These are phyloP conservation scores for Cerceris ruficornis DNA, from an alignment of 2,888 invertebrate species.

Conservation along the genomic window DNA sequence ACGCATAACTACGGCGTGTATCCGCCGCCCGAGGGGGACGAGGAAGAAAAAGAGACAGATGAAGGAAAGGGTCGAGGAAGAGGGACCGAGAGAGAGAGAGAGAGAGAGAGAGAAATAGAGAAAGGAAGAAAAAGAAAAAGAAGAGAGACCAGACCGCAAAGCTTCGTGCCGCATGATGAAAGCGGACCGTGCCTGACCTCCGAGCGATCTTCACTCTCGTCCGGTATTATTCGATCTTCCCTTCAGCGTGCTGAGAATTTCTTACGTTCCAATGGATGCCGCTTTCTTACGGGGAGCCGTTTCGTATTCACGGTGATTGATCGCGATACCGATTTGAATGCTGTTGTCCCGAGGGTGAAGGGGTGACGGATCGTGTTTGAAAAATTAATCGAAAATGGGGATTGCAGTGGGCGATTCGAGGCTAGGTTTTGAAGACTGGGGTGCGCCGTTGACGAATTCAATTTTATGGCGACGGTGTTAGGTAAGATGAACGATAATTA, in stretches of 20 bases:
- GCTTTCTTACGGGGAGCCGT: conserved; percentile 9
- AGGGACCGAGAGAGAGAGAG: conserved; percentile 1
- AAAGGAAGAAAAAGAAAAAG: conserved; percentile 31
- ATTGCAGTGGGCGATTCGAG: too few species aligned
- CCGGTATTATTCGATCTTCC: conserved; percentile 30
- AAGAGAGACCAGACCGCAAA: conserved; percentile 47
- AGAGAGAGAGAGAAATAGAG: conserved; percentile 40
- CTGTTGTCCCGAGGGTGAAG: neutral
- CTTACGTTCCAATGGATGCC: conserved; percentile 10
- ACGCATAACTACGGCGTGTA: conserved; percentile 76
- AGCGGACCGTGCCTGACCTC: conserved; percentile 71
- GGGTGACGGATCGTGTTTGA: neutral
- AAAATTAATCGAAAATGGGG: too few species aligned
- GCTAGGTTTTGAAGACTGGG: too few species aligned
- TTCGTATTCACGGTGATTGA: neutral
- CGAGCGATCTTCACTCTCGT: conserved; percentile 71
- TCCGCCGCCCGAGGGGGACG: conserved; percentile 58
- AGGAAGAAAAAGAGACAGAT: conserved; percentile 28
- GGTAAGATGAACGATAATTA: too few species aligned
- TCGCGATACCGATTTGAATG: neutral
- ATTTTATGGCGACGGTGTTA: too few species aligned
- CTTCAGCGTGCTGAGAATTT: conserved; percentile 31
- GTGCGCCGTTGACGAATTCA: too few species aligned
- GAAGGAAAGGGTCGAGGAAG: conserved; percentile 36
- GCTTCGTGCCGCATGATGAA: conserved; percentile 64